Base-by-base conservation (phyloP, 2,797 vertebrate genomes). In the Pipistrellus nathusii region DNA sequence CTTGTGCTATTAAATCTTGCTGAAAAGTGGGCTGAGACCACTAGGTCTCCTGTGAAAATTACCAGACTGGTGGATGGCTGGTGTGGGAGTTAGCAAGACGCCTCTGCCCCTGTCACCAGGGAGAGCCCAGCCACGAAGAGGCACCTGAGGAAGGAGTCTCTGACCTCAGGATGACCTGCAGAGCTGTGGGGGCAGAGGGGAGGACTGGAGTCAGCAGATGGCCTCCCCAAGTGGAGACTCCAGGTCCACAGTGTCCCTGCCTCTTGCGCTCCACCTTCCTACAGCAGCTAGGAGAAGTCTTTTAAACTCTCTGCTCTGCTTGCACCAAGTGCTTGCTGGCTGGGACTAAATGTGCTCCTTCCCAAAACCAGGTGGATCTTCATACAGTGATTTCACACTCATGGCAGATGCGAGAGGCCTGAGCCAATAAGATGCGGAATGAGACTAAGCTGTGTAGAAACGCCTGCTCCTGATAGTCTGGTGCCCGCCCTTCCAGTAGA, bases 21-120 rank as follows among this genome's bases (percentile, higher is more conserved):
- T 97, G 94, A 93, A 97, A 96, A 95, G 94, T 91, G 76, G 80
- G 68, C 92, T 96, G 96, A 96, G 94, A 93, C 86, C 94, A 90
- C 77, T 78, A 55, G 71, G 81, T 95, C 94, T 93, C 95, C 53
- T 94, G 95, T 90, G 95, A 96, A 96, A 97, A 96, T 89, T 91
- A 88, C 38, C 91, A 96, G 92, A 89, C 88, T 64, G 69, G 88
- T 69, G 55, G 72, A 95, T 0, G 7, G 86, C 84, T 86, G 80
- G 55, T 62, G 76, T 92, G 90, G 90, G 96, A 96, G 85, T 96
- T 86, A 86, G 76, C 55, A 27, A 88, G 81, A 86, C 66, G 55
- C 48, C 87, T 95, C 55, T 87, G 55, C 32, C 78, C 88, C 15
- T 18, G 41, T 88, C 69, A 91, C 75, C 64, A 44, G 38, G 48